Evolutionary conservation across 2,888 invertebrate genomes (phyloP).

Genomic region (Scrobipalpa costella): DNA sequence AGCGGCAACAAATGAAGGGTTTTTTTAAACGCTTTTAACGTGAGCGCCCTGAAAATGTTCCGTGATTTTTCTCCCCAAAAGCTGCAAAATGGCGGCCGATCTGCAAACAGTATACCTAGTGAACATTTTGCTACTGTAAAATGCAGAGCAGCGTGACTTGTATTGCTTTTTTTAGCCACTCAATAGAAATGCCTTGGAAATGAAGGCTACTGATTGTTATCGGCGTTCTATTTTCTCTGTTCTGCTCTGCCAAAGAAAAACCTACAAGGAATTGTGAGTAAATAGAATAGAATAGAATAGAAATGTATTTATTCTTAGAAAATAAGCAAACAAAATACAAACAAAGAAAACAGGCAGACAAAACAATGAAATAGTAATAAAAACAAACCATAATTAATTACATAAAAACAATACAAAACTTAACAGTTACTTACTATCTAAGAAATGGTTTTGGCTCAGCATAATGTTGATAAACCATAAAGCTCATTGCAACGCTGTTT

Average conservation of each 20-base stretch:
- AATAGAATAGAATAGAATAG: no score
- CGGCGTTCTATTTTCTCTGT: not conserved
- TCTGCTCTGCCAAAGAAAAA: not conserved
- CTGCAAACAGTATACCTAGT: slow-evolving; percentile 21
- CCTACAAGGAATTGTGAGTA: no score
- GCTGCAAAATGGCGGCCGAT: slow-evolving; percentile 19
- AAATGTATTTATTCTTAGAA: no score
- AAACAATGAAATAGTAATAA: no score
- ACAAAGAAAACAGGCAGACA: no score
- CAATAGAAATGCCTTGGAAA: slow-evolving; percentile 12
- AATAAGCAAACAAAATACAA: no score
- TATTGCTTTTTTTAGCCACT: slow-evolving; percentile 7
- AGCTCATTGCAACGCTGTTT: no score
- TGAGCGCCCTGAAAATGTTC: not conserved
- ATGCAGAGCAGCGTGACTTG: slow-evolving; percentile 1
- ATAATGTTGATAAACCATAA: no score
- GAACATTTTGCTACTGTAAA: slow-evolving; percentile 16
- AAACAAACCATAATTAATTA: no score
- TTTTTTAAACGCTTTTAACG: not conserved
- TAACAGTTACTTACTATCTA: no score
- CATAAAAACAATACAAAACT: no score
- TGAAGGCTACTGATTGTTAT: slow-evolving; percentile 9
- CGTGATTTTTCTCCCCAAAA: not conserved
- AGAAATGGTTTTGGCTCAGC: no score
- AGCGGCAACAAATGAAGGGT: not conserved